Evolutionary conservation across 2,888 invertebrate species (phyloP).

Genomic region (Calliphora vomitoria): DNA sequence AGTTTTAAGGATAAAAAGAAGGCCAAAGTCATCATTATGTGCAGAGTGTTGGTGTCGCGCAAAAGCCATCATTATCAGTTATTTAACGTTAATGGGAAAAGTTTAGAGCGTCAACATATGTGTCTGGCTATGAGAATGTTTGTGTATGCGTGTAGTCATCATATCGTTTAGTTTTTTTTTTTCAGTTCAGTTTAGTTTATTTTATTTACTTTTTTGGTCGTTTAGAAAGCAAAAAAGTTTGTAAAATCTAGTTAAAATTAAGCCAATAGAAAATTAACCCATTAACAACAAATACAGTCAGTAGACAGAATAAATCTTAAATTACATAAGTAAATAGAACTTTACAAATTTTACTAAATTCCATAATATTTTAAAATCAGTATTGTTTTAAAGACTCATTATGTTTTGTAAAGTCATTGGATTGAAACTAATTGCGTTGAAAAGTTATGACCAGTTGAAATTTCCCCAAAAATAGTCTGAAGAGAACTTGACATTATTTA

Average conservation of each 20-base stretch:
- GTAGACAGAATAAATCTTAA: no score
- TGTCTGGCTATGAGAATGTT: conserved; percentile 13
- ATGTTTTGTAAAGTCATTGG: no score
- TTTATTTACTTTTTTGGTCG: conserved; percentile 2
- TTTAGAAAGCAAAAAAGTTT: neutral
- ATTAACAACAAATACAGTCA: neutral
- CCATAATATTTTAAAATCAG: no score
- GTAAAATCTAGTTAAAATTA: neutral
- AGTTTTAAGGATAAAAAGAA: conserved; percentile 45
- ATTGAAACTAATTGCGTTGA: no score
- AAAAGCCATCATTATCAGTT: conserved; percentile 81
- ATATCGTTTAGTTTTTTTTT: no score
- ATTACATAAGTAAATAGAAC: no score
- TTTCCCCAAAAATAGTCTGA: no score
- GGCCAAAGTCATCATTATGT: conserved; percentile 53
- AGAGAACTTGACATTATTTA: no score
- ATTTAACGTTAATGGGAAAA: conserved; percentile 81
- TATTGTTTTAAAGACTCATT: no score
- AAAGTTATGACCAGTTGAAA: no score
- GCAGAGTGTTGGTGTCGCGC: conserved; percentile 31
- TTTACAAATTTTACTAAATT: no score
- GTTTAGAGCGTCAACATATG: conserved; percentile 71
- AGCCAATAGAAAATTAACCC: neutral
- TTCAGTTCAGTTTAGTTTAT: no score
- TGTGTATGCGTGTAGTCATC: neutral